Base-by-base conservation (phyloP, 2,113 vertebrate genomes). In the Siniperca knerii region DNA sequence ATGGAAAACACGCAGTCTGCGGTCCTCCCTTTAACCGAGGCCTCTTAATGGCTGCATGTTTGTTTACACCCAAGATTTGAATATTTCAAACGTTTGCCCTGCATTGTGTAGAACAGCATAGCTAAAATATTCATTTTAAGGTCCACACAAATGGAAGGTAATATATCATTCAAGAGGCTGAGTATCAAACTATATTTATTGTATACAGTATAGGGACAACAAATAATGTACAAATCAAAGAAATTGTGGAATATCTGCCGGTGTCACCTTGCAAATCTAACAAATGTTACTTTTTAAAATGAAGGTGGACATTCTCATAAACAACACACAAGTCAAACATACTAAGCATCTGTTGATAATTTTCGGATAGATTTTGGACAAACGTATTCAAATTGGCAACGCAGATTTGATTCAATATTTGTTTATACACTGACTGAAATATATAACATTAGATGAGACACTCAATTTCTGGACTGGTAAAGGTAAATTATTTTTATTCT, bases 111-210 rank as follows among this genome's bases (percentile, higher is more conserved):
- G 35, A 21, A 52, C n/a, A 7, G 62, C 15, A 15, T 29, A 5
- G 25, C 29, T 64, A 4, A 61, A 82, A 58, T 18, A 78, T 42
- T 12, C 4, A 75, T 50, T 20, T 25, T 8, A 37, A 70, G 15
- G 46, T 29, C n/a, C 37, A 65, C 54, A 79, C 2, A 77, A 54
- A 79, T 48, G 0, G 40, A 87, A 79, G 13, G 54, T 4, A 67
- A 67, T 8, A 50, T 40, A 86, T 21, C 73, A 79, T 72, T 71
- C 82, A 89, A 80, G 66, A 89, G 69, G 67, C 91, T 77, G 91
- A 90, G 92, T 94, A 96, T 89, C 95, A 94, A 94, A 95, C 95
- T 95, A 95, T 93, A 94, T 96, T 96, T 96, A 95, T 96, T 96
- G 96, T 90, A 81, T 94, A 94, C 93, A 94, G 79, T 93, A 95